These are phyloP conservation scores for Gallinago paraguaiae DNA, from an alignment of 2,113 vertebrate species.

Conservation along the genomic window DNA sequence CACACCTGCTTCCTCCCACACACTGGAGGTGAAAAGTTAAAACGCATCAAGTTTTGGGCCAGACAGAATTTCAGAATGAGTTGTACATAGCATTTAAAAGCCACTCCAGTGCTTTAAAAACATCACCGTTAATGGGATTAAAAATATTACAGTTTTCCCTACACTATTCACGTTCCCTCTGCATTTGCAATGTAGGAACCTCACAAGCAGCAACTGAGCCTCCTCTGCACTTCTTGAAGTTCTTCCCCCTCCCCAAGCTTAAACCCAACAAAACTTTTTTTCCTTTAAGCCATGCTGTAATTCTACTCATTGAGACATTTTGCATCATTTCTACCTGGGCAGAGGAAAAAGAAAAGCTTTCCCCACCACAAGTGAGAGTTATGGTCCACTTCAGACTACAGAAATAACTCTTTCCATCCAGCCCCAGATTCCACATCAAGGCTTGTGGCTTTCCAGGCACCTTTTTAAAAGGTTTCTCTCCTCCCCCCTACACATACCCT, in stretches of 20 bases:
- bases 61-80: not conserved
- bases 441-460: not conserved
- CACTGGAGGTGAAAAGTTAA: not conserved
- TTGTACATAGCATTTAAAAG: not conserved
- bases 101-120: not conserved
- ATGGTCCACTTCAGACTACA: fast-evolving
- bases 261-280: not conserved
- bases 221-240: not conserved
- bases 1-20: not conserved
- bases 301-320: not conserved
- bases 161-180: not conserved
- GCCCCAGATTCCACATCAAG: not conserved
- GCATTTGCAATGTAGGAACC: not conserved
- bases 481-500: not conserved
- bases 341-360: not conserved
- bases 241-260: fast-evolving
- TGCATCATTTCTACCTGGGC: fast-evolving
- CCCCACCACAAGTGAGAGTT: not conserved
- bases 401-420: not conserved
- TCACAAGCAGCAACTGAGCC: not conserved
- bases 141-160: not conserved
- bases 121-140: not conserved
- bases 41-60: fast-evolving
- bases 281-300: not conserved
- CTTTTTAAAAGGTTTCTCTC: not conserved